Evolutionary conservation across 35 echinoderm and acorn worm genomes (phyloP).

Genomic region (Chiridota heheva): DNA sequence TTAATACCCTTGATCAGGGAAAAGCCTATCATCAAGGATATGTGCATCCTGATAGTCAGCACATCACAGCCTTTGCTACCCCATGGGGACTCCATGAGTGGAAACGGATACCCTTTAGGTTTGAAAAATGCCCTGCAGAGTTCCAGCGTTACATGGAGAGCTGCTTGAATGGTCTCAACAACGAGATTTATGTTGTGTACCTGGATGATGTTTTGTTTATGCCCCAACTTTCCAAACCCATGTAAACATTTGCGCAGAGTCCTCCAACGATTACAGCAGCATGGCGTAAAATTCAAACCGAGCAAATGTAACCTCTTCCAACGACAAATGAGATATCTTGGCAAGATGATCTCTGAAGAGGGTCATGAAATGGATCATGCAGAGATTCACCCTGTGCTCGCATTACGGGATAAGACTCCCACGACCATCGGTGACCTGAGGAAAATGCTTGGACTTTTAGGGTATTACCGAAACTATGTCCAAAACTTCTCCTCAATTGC

Average conservation of each 20-base stretch:
- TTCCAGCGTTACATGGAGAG: slow-evolving; percentile 26
- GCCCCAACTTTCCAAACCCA: slow-evolving; percentile 30
- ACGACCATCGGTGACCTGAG: slow-evolving; percentile 31
- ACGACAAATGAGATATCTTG: slow-evolving; percentile 41
- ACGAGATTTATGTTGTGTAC: slow-evolving; percentile 24
- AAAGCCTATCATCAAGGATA: too few relatives aligned
- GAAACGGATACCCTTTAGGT: slow-evolving; percentile 21
- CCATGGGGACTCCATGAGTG: slow-evolving; percentile 38
- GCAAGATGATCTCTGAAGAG: slow-evolving; percentile 37
- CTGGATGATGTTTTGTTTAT: slow-evolving; percentile 31
- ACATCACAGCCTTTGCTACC: slow-evolving; percentile 33
- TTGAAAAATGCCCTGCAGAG: slow-evolving; percentile 18
- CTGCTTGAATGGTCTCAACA: not conserved
- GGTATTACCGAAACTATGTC: slow-evolving; percentile 35
- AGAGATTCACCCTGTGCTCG: not conserved
- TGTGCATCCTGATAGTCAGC: slow-evolving; percentile 15
- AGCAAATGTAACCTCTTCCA: slow-evolving; percentile 54
- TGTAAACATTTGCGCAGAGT: slow-evolving; percentile 20
- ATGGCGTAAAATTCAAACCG: slow-evolving; percentile 50
- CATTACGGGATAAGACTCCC: slow-evolving; percentile 19
- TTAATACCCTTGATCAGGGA: too few relatives aligned
- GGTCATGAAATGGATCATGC: slow-evolving; percentile 10
- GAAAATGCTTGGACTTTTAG: slow-evolving; percentile 3
- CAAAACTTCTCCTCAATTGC: slow-evolving; percentile 36
- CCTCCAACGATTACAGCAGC: not conserved